phyloP scores from a whole-genome alignment of 2,888 invertebrate species.

The Odontothrips loti region DNA sequence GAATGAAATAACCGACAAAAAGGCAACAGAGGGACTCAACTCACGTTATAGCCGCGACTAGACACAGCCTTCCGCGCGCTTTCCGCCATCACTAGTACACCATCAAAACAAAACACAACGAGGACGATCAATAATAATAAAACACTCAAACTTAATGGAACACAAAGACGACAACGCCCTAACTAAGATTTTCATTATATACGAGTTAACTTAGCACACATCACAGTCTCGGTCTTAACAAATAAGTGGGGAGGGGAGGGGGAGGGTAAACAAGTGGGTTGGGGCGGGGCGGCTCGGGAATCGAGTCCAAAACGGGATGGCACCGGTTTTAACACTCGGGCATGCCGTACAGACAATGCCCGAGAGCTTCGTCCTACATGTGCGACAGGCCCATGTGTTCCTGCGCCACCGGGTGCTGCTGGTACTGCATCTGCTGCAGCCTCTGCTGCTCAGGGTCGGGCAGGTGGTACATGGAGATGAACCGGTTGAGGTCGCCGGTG shows the following conservation, averaged over 20 bases:
- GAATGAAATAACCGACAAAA: neutral
- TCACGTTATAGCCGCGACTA: slow-evolving; percentile 16
- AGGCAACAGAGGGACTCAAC: slow-evolving; percentile 14
- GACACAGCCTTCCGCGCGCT: slow-evolving; percentile 14
- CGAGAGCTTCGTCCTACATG: slow-evolving; percentile 54
- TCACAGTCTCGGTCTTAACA: slow-evolving; percentile 24
- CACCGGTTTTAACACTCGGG: slow-evolving; percentile 8
- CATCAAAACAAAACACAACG: slow-evolving; percentile 17
- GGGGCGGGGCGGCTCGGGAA: neutral
- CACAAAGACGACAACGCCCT: slow-evolving; percentile 10
- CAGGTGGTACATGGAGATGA: slow-evolving; percentile 73
- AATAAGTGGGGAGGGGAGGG: slow-evolving; percentile 1
- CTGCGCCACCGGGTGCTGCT: slow-evolving; percentile 61
- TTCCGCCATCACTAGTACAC: neutral
- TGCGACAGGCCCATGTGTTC: slow-evolving; percentile 59
- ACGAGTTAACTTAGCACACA: slow-evolving; percentile 20
- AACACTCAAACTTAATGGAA: slow-evolving; percentile 26
- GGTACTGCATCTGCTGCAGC: slow-evolving; percentile 46
- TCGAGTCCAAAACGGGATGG: neutral
- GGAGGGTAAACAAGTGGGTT: slow-evolving; percentile 21
- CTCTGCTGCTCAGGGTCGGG: slow-evolving; percentile 58
- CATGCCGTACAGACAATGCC: slow-evolving; percentile 29
- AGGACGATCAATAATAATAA: slow-evolving; percentile 17
- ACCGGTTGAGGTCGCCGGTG: slow-evolving; percentile 60
- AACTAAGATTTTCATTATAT: neutral